A percentile compares a stretch with the other conserved stretches of the same genome.
phyloP scores from a whole-genome alignment of 1,140 invertebrate genomes.

The Pinna nobilis region DNA sequence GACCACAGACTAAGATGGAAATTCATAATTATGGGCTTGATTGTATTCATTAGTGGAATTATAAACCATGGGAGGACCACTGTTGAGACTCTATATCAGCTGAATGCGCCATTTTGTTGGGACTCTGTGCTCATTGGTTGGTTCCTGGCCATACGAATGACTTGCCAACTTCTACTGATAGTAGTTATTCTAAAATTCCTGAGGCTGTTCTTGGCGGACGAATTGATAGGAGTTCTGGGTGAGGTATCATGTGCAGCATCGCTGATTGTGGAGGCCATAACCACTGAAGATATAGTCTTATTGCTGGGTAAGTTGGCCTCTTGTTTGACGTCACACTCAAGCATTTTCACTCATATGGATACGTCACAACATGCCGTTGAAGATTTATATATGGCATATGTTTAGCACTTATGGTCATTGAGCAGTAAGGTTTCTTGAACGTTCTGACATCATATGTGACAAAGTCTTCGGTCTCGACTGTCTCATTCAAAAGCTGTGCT shows the following conservation, averaged over 20 bases:
- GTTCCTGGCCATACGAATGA: slow-evolving; percentile 3
- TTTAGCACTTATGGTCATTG: too few species aligned
- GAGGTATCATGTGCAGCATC: neutral
- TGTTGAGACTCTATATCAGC: slow-evolving; percentile 29
- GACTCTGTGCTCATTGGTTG: slow-evolving; percentile 30
- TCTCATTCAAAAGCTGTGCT: too few species aligned
- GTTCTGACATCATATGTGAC: too few species aligned
- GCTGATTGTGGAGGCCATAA: slow-evolving; percentile 8
- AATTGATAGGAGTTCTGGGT: slow-evolving; percentile 3
- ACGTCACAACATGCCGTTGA: too few species aligned
- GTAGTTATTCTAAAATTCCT: neutral
- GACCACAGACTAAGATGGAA: neutral
- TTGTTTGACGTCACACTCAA: too few species aligned
- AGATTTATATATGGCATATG: too few species aligned
- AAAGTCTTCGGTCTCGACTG: too few species aligned
- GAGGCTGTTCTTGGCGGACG: neutral
- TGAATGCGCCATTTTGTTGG: slow-evolving; percentile 43
- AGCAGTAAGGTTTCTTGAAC: too few species aligned
- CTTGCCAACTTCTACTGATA: neutral
- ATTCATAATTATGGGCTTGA: slow-evolving; percentile 9
- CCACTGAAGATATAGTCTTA: neutral
- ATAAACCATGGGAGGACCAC: neutral
- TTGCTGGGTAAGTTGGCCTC: slow-evolving; percentile 19
- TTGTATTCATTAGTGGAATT: slow-evolving; percentile 6
- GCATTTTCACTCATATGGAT: too few species aligned